Base-by-base conservation (phyloP, 2,113 vertebrate species). In the Amphiprion ocellaris region DNA sequence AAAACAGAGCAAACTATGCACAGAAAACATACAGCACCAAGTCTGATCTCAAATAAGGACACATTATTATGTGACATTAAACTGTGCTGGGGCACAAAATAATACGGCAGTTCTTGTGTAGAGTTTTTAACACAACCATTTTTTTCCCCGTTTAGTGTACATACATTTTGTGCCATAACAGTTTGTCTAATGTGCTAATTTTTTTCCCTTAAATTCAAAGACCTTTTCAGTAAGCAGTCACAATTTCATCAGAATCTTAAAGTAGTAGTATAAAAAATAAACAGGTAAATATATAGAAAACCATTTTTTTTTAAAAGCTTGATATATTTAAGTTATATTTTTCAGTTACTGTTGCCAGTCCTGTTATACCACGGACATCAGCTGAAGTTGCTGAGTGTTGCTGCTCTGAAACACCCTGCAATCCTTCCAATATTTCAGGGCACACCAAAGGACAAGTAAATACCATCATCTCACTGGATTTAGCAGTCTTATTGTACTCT, bases 361-460 rank as follows among this genome's bases (percentile, higher is more conserved):
- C 30, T 78, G 59, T 69, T 59, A 16, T 46, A 39, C 23, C 19
- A 58, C 56, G 1, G 4, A 53, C 76, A 74, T 71, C 61, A 78
- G 54, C 50, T 65, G n/a, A 52, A 55, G 59, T 64, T 28, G 53
- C 53, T 10, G 11, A 30, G 41, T 59, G 68, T 67, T 53, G 17
- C 70, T 83, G 19, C 30, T 59, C 41, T 77, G 26, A 82, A 88
- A 83, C 53, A 77, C 60, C 41, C 62, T 33, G 26, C 68, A 83
- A 82, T 86, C 85, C 77, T 65, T 69, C 56, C 87, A 86, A 86
- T 90, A 91, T 90, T 86, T 79, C 69, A 68, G 83, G 78, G 64
- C 85, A 90, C 83, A 80, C 58, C 62, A 79, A 90, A 92, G 84
- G 84, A 93, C 90, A 88, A 86, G 90, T 82, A 90, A 92, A 92